These are phyloP conservation scores for Cephus sareptanus DNA, from an alignment of 2,888 invertebrate genomes.

Conservation along the genomic window DNA sequence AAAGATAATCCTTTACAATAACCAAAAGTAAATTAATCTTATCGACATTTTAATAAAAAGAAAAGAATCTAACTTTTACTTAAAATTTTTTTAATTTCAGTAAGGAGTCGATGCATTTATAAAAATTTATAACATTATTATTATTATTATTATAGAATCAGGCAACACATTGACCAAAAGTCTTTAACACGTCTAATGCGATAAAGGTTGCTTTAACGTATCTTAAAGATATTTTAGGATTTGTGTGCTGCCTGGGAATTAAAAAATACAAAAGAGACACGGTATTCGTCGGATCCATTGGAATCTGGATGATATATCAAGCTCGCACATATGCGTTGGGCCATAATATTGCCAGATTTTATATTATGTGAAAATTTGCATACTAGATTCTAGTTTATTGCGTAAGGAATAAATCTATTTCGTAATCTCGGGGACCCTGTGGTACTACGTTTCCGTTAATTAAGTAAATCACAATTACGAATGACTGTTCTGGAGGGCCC, in stretches of 20 bases:
- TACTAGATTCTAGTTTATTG: constrained; percentile 15
- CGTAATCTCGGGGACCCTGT: neutral
- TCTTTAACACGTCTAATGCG: too few species aligned
- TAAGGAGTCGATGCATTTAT: constrained; percentile 31
- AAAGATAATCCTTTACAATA: neutral
- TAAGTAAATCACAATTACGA: neutral
- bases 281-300: neutral
- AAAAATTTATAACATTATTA: constrained; percentile 19
- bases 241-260: too few species aligned
- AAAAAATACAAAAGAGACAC: neutral
- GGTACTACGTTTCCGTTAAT: neutral
- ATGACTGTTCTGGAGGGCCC: neutral
- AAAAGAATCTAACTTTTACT: neutral
- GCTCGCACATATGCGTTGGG: neutral
- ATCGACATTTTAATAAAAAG: neutral
- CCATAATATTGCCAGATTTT: constrained; percentile 31
- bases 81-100: neutral
- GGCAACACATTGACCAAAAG: too few species aligned
- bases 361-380: constrained; percentile 30
- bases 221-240: too few species aligned
- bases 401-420: constrained; percentile 4
- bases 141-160: neutral
- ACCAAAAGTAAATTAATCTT: neutral
- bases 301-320: neutral
- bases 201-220: too few species aligned